Evolutionary conservation across 1,140 invertebrate genomes (phyloP), one percentile per base, ranked within the genome.

Genomic region (Caerostris darwini): DNA sequence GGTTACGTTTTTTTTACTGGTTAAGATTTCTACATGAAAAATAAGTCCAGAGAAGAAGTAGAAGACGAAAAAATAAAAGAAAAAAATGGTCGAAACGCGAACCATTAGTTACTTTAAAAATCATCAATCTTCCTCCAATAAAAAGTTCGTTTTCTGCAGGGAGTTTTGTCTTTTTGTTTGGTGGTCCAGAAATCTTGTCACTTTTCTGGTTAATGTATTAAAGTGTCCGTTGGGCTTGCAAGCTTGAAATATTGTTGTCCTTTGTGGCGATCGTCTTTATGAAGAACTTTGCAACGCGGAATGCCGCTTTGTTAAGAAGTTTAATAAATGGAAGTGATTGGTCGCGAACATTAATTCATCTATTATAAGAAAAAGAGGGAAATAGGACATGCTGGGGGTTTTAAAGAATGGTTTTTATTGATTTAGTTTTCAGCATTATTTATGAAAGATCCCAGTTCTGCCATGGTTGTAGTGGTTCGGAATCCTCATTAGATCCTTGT

Each of bases 51-150:
- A 59, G 85, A 87, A 34, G 61, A 14, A 12, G 3, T 14, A 57
- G 53, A 83, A 83, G 19, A 34, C 7, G 4, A 10, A 12, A 5
- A 71, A 71, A 56, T n/a, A 19, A 5, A 50, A 19, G 61, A 14
- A 4, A 86, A 86, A 59, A 19, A 34, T 12, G 57, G 56, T 71
- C 83, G 83, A 61, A n/a, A 61, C 58, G 4, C 85, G 34, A 12
- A 87, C 85, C 85, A 87, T 87, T 87, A 87, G 85, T 87, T 59
- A 87, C 85, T 87, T 87, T 61, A 87, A 87, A 87, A 87, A 56
- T 87, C 85, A 87, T 87, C 85, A 87, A 87, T 87, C 85, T 87
- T 54, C 34, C 34, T 12, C 8, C 69, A 71, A 71, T 71, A 50
- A 71, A 71, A 71, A 71, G 69, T 71, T 71, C 81, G n/a, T 83